A percentile compares a stretch with the other conserved stretches of the same genome.
Evolutionary conservation across 2,113 vertebrate genomes (phyloP).

Genomic region (Rattus rattus): DNA sequence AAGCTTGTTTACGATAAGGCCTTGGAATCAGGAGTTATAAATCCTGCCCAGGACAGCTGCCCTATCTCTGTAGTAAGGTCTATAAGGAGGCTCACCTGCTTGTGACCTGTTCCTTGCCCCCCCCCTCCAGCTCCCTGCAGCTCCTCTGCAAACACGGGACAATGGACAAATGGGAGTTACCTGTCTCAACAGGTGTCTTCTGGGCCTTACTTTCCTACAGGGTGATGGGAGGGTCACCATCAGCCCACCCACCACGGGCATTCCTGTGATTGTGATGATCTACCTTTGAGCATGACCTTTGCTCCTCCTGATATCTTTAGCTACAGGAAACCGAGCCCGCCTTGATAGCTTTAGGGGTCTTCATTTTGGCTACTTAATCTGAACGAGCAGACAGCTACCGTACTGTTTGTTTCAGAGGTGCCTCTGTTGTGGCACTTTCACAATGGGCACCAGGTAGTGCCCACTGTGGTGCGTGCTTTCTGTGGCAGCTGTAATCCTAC

Average conservation of each 20-base stretch:
- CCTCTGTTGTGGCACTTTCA: not conserved
- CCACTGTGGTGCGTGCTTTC: not conserved
- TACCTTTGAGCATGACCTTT: not conserved
- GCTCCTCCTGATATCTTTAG: not conserved
- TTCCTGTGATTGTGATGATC: constrained; percentile 59
- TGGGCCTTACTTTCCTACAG: constrained; percentile 74
- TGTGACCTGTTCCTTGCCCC: constrained; percentile 71
- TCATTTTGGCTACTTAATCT: not conserved
- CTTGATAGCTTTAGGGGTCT: not conserved
- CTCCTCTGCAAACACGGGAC: constrained; percentile 79
- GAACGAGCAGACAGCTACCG: not conserved
- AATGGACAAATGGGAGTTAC: constrained; percentile 75
- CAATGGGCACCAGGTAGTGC: too few species aligned
- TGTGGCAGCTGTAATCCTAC: not conserved
- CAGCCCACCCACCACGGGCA: constrained; percentile 61
- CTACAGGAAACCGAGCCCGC: not conserved
- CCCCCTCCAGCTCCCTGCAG: constrained; percentile 32
- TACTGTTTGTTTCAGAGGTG: not conserved
- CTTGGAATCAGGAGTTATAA: constrained; percentile 77
- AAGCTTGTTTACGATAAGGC: constrained; percentile 62
- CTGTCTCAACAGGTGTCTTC: constrained; percentile 80
- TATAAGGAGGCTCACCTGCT: constrained; percentile 70
- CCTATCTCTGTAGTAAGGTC: constrained; percentile 64
- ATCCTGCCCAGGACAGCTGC: constrained; percentile 53
- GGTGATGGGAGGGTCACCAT: constrained; percentile 78